Percentiles rank a stretch among this genome's conserved stretches.
Conservation (phyloP, 2,113 vertebrate genomes). For the Python bivittatus region DNA sequence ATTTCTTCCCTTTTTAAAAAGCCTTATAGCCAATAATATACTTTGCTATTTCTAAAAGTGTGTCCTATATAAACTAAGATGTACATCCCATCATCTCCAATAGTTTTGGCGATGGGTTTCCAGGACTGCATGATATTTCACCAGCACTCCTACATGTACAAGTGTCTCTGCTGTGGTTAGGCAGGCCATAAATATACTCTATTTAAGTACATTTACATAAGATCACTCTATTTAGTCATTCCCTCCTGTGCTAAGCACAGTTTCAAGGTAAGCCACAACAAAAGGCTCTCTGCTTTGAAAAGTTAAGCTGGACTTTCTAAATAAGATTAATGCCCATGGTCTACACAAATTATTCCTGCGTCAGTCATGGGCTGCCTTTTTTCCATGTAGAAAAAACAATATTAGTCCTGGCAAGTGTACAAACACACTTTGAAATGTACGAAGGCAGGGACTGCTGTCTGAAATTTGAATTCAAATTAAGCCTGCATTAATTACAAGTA, state of each 20-base stretch:
- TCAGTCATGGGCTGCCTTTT: slow-evolving; percentile 40
- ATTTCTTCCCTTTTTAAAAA: background rate
- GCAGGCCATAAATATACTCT: background rate
- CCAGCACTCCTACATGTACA: background rate
- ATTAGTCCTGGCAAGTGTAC: slow-evolving; percentile 54
- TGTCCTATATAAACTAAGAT: background rate
- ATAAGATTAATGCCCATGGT: slow-evolving; percentile 61
- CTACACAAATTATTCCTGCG: slow-evolving; percentile 50
- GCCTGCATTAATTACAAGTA: slow-evolving; percentile 49
- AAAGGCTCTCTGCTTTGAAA: slow-evolving; percentile 52
- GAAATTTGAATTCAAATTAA: slow-evolving; percentile 58
- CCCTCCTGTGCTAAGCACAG: background rate
- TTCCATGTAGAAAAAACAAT: slow-evolving; percentile 44
- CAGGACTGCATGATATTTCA: background rate
- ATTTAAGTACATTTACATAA: too few species aligned
- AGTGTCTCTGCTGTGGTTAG: background rate
- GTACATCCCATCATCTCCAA: background rate
- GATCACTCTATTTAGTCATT: background rate
- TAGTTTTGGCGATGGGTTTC: background rate
- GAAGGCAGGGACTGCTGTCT: slow-evolving; percentile 41
- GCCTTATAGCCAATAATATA: background rate
- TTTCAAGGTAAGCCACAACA: slow-evolving; percentile 32
- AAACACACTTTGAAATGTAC: slow-evolving; percentile 51
- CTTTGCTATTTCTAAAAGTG: background rate
- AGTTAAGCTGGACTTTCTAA: slow-evolving; percentile 58